Evolutionary conservation across 2,888 invertebrate species (phyloP).

Genomic region (Chalcosyrphus nemorum): DNA sequence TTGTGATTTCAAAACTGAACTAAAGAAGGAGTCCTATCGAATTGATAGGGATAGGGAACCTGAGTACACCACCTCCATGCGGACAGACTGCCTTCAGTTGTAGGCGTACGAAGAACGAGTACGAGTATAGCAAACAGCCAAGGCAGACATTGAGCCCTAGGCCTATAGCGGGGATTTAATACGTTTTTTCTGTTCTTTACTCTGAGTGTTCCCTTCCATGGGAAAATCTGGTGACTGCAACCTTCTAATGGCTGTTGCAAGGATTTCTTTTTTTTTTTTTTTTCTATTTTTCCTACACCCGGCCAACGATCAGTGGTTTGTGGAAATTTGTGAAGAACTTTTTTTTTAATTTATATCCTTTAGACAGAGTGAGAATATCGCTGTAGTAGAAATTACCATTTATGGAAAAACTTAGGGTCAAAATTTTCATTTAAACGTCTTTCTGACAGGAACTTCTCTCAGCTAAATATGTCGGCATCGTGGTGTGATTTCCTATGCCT

Average conservation of each 20-base stretch:
- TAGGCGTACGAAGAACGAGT: neutral
- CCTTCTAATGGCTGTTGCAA: slow-evolving; percentile 24
- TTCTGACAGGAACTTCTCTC: too few relatives aligned
- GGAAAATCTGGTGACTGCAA: slow-evolving; percentile 5
- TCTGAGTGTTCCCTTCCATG: neutral
- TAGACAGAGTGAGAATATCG: too few relatives aligned
- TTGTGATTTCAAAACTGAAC: slow-evolving; percentile 61
- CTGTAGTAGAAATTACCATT: too few relatives aligned
- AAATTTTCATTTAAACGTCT: too few relatives aligned
- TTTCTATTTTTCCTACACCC: neutral
- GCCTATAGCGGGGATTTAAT: slow-evolving; percentile 50
- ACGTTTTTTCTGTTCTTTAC: slow-evolving; percentile 27
- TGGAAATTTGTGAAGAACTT: neutral
- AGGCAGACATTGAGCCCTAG: slow-evolving; percentile 58
- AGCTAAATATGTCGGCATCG: too few relatives aligned
- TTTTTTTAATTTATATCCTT: too few relatives aligned
- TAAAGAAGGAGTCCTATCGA: slow-evolving; percentile 55
- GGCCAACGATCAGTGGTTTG: slow-evolving; percentile 30
- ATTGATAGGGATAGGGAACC: slow-evolving; percentile 16
- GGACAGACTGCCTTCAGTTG: neutral
- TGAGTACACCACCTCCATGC: neutral
- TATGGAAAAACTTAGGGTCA: too few relatives aligned
- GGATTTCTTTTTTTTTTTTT: too few relatives aligned
- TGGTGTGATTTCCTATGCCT: too few relatives aligned
- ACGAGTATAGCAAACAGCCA: slow-evolving; percentile 20